A percentile compares a stretch with the other conserved stretches of the same genome.
These are phyloP conservation scores for Rhinolophus ferrumequinum DNA, from an alignment of 2,113 vertebrate genomes.

Conservation along the genomic window DNA sequence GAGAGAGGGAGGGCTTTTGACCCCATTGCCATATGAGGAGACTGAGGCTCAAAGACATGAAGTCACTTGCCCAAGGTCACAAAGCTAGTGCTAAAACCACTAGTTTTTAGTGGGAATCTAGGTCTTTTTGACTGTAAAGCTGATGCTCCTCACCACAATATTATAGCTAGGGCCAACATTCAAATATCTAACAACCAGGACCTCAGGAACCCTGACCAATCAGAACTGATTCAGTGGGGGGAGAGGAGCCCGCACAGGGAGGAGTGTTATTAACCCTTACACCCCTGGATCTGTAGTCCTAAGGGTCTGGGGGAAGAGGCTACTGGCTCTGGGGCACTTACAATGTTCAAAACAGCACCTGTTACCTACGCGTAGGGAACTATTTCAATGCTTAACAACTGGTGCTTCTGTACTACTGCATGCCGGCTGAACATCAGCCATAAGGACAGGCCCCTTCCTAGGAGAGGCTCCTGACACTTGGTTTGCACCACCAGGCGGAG, in stretches of 20 bases:
- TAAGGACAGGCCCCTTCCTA: background rate
- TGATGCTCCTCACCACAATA: background rate
- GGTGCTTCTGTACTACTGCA: background rate
- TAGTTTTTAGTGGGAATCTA: background rate
- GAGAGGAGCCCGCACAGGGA: no score
- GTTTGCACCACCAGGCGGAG: background rate
- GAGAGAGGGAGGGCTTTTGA: background rate
- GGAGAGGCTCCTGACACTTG: background rate
- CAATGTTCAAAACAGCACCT: background rate
- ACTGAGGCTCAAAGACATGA: background rate
- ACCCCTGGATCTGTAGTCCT: background rate
- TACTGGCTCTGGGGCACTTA: background rate
- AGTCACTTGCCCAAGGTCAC: background rate
- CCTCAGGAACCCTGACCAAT: background rate
- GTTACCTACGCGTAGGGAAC: background rate
- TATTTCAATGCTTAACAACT: background rate
- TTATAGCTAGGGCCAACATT: background rate
- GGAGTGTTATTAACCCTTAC: background rate
- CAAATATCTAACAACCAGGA: background rate
- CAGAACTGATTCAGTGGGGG: background rate
- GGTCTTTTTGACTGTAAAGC: background rate
- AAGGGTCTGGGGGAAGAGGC: background rate
- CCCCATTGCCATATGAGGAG: constrained; percentile 28
- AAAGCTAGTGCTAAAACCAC: background rate
- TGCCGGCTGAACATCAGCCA: background rate